Evolutionary conservation across 2,113 vertebrate species (phyloP), one percentile per base, ranked within the genome.

Genomic region (Bos indicus): DNA sequence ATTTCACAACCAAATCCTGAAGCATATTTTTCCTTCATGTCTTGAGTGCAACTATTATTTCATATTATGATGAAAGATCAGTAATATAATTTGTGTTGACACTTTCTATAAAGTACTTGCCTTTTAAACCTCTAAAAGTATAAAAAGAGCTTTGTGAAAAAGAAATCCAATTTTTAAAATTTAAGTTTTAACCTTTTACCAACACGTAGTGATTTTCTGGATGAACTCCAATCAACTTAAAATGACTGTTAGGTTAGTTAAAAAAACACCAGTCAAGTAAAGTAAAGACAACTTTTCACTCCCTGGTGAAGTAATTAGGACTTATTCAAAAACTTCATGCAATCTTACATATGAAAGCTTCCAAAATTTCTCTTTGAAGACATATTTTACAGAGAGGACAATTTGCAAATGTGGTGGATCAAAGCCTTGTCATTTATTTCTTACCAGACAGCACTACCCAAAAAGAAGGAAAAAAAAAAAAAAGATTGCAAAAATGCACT

Each of bases 141-240:
- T 93, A 98, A 98, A 98, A 97, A 94, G 97, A 96, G 23, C 86
- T 98, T 97, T 98, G 96, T 98, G 67, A 96, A 90, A 97, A 82
- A 82, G 80, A 82, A 82, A 54, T n/a, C 19, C 33, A 82, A 95
- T 88, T 98, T 91, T 97, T 81, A 97, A 86, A 84, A 92, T 88
- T 98, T 96, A 96, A 97, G 97, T 98, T 98, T 98, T 98, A 98
- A 98, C 84, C 80, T 98, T 95, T 98, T 62, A 96, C 57, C 30
- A 97, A 82, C 30, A 97, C 94, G 97, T 93, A 82, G 97, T 95
- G 88, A 91, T 48, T 98, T 98, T 96, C 89, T 97, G 97, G 94
- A 97, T 97, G 85, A 30, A 91, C 33, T 93, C 88, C 87, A 97
- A 87, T 43, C 33, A 84, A 97, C 43, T 86, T 21, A 57, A 87